Conservation (phyloP, 1,140 invertebrate genomes). For the Trichonephila inaurata region DNA sequence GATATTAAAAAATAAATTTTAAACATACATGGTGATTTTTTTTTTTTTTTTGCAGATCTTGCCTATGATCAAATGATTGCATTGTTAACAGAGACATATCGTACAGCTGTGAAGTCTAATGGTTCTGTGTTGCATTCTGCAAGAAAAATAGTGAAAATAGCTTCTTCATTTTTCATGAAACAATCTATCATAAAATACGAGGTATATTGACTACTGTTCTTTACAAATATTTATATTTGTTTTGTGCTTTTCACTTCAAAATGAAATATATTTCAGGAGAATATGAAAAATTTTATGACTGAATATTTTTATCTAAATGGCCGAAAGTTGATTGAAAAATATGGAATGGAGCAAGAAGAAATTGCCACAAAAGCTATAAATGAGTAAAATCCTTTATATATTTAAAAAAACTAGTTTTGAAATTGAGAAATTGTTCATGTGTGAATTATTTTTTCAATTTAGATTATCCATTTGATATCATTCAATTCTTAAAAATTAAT, state of each 20-base stretch:
- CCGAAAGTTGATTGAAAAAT: conserved; percentile 45
- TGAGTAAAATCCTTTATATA: conserved; percentile 33
- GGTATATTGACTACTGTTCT: neutral
- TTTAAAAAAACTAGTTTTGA: too few species aligned
- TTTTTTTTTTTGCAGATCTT: conserved; percentile 9
- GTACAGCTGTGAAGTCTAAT: neutral
- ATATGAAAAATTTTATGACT: conserved; percentile 44
- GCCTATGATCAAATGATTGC: conserved; percentile 43
- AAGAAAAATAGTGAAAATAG: conserved; percentile 58
- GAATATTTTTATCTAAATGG: conserved; percentile 26
- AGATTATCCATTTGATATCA: too few species aligned
- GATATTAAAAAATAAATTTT: too few species aligned
- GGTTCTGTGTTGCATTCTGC: conserved; percentile 5
- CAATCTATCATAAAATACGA: conserved; percentile 43
- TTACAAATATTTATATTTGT: neutral
- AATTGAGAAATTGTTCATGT: too few species aligned
- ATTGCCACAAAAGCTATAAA: neutral
- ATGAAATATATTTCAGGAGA: conserved; percentile 26
- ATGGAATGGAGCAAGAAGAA: neutral
- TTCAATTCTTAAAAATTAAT: too few species aligned
- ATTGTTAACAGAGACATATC: neutral
- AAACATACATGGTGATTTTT: too few species aligned
- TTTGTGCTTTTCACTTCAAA: neutral
- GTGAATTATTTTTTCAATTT: too few species aligned
- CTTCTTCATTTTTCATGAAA: conserved; percentile 32